Evolutionary conservation across 2,888 invertebrate genomes (phyloP), one percentile per base, ranked within the genome.

Genomic region (Clusia tigrina): DNA sequence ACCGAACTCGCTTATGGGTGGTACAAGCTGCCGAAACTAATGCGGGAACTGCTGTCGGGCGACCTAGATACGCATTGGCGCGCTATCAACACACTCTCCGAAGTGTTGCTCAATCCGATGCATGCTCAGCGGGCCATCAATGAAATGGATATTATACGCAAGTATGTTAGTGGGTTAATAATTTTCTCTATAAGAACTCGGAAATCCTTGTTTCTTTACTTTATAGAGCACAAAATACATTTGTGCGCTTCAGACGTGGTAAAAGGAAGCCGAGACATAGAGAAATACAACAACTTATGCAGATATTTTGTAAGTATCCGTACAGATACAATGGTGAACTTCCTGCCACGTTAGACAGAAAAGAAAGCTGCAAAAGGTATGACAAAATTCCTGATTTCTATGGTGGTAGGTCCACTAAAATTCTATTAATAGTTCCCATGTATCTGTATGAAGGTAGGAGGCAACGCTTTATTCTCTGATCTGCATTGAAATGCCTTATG

Each of bases 1-100:
- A 70, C 76, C 1, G 63, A 73, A 57, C 62, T 78, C 55, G 79
- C 80, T 0, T 83, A 77, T 42, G 83, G 83, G 2, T 66, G 62
- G 23, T 69, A 65, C 55, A 76, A 79, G 1, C 46, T 83, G 37
- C 78, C 78, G 9, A 78, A 80, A 23, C 54, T 83, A 2, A 63
- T 81, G 58, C 66, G 69, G 12, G 77, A 83, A 67, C 65, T 82
- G 38, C 69, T 73, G 22, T 75, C 74, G 62, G 73, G 76, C 42
- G 62, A 71, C 6, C 24, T 32, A 2, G n/a, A 72, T 6, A 70
- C 69, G 2, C 79, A 78, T 38, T 76, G 74, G 69, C 70, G 66
- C 18, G 78, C 78, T 0, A 69, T 82, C 3, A 78, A 74, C 15
- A 74, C 75, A 0, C 58, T 83, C 1, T 63, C 74, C 0, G 81